Percentiles rank a stretch among this genome's conserved stretches.
These are phyloP conservation scores for Tragulus kanchil DNA, from an alignment of 2,113 vertebrate species.

Conservation along the genomic window DNA sequence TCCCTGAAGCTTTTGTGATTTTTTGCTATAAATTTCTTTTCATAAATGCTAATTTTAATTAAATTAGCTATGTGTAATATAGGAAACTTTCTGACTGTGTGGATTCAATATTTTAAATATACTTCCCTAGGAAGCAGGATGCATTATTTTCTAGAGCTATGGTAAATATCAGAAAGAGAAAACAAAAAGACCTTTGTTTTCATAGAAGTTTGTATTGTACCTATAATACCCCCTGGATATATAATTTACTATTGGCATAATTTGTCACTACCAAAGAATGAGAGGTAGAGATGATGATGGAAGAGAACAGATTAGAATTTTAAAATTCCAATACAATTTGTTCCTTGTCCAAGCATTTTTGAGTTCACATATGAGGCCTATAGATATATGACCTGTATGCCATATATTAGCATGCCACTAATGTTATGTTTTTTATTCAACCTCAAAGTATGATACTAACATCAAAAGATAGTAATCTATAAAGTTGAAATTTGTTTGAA, in stretches of 20 bases:
- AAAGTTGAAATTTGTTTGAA: conserved; percentile 13
- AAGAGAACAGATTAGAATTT: neutral
- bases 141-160: neutral
- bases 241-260: neutral
- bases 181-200: neutral
- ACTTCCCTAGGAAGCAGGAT: neutral
- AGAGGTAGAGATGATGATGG: neutral
- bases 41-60: neutral
- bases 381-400: too few relatives aligned
- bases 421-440: neutral
- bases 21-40: conserved; percentile 30
- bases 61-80: conserved; percentile 1
- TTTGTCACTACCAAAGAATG: neutral
- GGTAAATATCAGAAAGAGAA: neutral
- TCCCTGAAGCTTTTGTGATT: neutral
- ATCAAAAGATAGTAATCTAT: neutral
- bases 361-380: neutral
- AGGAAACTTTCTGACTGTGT: neutral
- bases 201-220: neutral
- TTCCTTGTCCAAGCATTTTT: neutral
- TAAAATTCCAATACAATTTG: neutral
- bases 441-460: neutral
- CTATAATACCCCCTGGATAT: neutral
- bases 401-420: too few relatives aligned
- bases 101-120: neutral